These are phyloP conservation scores for Cirrhinus molitorella DNA, from an alignment of 2,797 vertebrate genomes.

Conservation along the genomic window DNA sequence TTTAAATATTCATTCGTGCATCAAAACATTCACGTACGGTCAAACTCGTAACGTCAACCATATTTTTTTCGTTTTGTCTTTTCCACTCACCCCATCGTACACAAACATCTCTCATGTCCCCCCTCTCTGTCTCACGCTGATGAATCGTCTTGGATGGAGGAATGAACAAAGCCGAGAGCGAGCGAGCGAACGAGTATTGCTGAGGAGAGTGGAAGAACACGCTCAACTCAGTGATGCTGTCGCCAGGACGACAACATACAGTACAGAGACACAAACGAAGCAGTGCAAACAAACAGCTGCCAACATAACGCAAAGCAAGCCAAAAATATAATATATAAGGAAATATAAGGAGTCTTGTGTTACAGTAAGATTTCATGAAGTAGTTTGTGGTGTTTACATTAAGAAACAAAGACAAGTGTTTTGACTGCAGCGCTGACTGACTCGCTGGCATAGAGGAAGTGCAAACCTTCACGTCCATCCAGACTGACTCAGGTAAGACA, in stretches of 20 bases:
- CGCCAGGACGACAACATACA: constrained; percentile 45
- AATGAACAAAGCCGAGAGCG: constrained; percentile 56
- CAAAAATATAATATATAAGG: no score
- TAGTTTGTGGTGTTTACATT: constrained; percentile 36
- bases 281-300: constrained; percentile 26
- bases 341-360: constrained; percentile 10
- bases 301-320: neutral
- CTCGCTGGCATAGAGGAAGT: constrained; percentile 21
- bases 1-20: neutral
- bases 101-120: neutral
- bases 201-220: constrained; percentile 25
- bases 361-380: constrained; percentile 13
- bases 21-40: neutral
- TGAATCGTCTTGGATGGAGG: constrained; percentile 35
- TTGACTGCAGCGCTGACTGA: constrained; percentile 9
- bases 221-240: constrained; percentile 37
- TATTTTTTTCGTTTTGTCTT: neutral
- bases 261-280: constrained; percentile 31
- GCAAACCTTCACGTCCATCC: constrained; percentile 15
- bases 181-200: neutral
- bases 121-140: constrained; percentile 17
- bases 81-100: neutral
- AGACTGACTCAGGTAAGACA: constrained; percentile 51
- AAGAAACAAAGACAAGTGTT: constrained; percentile 35
- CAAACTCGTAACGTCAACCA: neutral